phyloP scores from a whole-genome alignment of 1,140 invertebrate genomes.

The Euschistus heros region DNA sequence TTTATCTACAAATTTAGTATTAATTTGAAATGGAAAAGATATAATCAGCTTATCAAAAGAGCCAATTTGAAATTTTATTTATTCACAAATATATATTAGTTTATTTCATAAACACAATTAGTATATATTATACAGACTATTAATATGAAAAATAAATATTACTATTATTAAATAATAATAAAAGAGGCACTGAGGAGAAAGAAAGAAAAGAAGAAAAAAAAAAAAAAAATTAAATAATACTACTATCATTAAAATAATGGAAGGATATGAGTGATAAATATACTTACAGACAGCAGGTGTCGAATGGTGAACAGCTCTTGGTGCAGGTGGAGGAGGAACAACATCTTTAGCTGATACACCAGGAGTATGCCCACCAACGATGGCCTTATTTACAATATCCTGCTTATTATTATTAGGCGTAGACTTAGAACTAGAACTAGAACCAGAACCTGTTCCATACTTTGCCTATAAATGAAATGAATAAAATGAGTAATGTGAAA shows the following conservation, averaged over 20 bases:
- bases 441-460: conserved; percentile 21
- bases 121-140: too few relatives aligned
- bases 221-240: neutral
- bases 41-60: too few relatives aligned
- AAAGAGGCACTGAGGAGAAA: conserved; percentile 1
- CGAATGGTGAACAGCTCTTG: neutral
- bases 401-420: conserved; percentile 17
- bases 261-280: too few relatives aligned
- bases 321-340: conserved; percentile 23
- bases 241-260: neutral
- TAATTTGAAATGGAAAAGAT: too few relatives aligned
- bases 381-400: conserved; percentile 28
- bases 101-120: too few relatives aligned
- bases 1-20: too few relatives aligned
- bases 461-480: conserved; percentile 25
- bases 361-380: conserved; percentile 27
- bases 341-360: conserved; percentile 17
- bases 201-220: neutral
- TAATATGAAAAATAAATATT: too few relatives aligned
- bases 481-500: too few relatives aligned
- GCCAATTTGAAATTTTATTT: too few relatives aligned
- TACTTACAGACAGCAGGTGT: conserved; percentile 18
- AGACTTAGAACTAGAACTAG: neutral
- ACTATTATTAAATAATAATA: too few relatives aligned
- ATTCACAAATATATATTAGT: too few relatives aligned